A percentile compares a stretch with the other conserved stretches of the same genome.
These are phyloP conservation scores for Andrena flavipes DNA, from an alignment of 2,888 invertebrate genomes.

Conservation along the genomic window DNA sequence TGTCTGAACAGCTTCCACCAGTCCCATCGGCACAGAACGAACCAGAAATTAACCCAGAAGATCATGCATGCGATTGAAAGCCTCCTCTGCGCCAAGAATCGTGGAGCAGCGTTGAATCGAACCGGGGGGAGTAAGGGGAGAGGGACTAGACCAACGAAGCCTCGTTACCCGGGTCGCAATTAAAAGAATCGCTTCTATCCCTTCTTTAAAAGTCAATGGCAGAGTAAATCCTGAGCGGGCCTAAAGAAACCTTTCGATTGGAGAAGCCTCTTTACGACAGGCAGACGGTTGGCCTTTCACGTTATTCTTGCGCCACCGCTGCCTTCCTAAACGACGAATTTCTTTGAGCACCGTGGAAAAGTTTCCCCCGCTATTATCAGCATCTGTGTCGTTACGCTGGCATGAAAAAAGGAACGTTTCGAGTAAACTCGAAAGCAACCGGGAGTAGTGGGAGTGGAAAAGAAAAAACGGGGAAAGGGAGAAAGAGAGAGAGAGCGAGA, in stretches of 20 bases:
- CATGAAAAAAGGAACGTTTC: conserved; percentile 21
- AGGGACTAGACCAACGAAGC: conserved; percentile 27
- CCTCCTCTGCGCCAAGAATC: conserved; percentile 17
- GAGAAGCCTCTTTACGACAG: conserved; percentile 48
- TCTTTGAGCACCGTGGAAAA: conserved; percentile 30
- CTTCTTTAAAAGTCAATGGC: conserved; percentile 54
- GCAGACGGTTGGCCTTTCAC: conserved; percentile 44
- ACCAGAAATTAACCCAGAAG: not conserved
- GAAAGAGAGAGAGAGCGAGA: not conserved
- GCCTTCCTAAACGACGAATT: conserved; percentile 47
- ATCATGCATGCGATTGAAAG: conserved; percentile 13
- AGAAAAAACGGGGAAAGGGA: not conserved
- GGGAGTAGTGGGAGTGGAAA: too few relatives aligned
- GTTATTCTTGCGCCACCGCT: conserved; percentile 37
- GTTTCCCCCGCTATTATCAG: conserved; percentile 14
- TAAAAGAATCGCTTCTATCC: conserved; percentile 56
- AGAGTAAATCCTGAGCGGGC: conserved; percentile 43
- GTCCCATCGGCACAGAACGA: not conserved
- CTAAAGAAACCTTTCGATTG: conserved; percentile 56
- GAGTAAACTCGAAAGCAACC: conserved; percentile 11
- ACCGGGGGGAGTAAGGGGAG: not conserved
- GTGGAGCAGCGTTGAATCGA: conserved; percentile 51
- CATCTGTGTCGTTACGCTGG: not conserved
- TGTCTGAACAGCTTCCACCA: not conserved
- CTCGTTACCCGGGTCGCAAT: conserved; percentile 55